Percentiles rank a stretch among this genome's conserved stretches.
Conservation (phyloP, 2,888 invertebrate genomes). For the Andricus quercusramuli region DNA sequence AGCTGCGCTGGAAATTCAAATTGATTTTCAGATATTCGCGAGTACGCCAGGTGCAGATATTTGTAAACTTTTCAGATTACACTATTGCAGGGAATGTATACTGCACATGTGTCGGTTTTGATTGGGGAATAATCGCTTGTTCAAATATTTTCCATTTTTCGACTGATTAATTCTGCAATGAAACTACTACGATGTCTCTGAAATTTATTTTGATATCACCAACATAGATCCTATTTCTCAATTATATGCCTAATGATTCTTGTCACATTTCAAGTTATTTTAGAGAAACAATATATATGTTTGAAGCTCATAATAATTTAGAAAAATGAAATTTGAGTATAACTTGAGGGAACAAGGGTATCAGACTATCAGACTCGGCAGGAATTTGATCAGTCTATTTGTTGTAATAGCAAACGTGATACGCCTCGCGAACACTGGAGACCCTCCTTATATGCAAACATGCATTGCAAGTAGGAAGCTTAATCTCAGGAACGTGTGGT, state of each 20-base stretch:
- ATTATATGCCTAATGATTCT: no score
- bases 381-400: not conserved
- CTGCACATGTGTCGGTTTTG: not conserved
- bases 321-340: not conserved
- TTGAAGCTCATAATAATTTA: not conserved
- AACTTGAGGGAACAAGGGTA: not conserved
- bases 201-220: no score
- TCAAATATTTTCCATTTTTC: not conserved
- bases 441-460: conserved; percentile 7
- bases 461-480: conserved; percentile 25
- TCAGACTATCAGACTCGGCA: not conserved
- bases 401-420: not conserved
- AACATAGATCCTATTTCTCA: no score
- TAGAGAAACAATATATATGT: not conserved
- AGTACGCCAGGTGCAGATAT: not conserved
- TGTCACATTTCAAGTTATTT: not conserved
- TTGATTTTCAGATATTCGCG: not conserved
- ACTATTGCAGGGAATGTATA: not conserved
- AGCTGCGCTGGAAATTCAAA: not conserved
- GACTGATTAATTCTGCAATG: not conserved
- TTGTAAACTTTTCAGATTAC: not conserved
- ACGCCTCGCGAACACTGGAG: conserved; percentile 1
- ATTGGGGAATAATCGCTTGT: not conserved
- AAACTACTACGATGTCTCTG: not conserved
- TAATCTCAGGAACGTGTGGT: conserved; percentile 26